Conservation (phyloP, 2,888 invertebrate species). For the Frankliniella intonsa region DNA sequence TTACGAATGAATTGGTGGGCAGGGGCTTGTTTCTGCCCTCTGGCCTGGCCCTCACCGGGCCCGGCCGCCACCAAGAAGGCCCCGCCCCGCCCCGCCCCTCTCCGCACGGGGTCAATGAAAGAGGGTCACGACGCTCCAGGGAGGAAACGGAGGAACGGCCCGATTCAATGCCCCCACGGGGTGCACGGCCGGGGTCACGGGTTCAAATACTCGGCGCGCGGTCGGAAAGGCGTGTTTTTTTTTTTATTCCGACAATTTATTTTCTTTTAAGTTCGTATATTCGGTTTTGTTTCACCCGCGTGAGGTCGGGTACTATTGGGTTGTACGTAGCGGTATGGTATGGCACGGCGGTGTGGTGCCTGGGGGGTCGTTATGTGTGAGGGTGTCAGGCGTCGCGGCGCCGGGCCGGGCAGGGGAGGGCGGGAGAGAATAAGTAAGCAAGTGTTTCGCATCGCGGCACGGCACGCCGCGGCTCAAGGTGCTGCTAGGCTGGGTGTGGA, state of each 20-base stretch:
- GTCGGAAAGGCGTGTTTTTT: too few relatives aligned
- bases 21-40: not conserved
- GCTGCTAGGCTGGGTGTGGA: not conserved
- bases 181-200: too few relatives aligned
- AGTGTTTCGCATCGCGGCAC: not conserved
- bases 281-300: too few relatives aligned
- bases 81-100: too few relatives aligned
- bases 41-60: too few relatives aligned
- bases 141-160: not conserved
- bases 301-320: too few relatives aligned
- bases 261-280: too few relatives aligned
- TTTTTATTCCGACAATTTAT: too few relatives aligned
- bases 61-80: too few relatives aligned
- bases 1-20: slow-evolving; percentile 4
- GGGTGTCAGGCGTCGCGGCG: not conserved
- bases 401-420: not conserved
- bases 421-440: not conserved
- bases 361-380: not conserved
- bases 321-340: too few relatives aligned
- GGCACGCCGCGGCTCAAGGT: not conserved
- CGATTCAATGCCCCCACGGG: not conserved
- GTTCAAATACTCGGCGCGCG: too few relatives aligned
- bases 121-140: not conserved
- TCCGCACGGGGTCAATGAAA: not conserved
- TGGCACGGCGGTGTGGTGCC: not conserved